Evolutionary conservation across 2,113 vertebrate species (phyloP).

Genomic region (Opisthocomus hoazin): DNA sequence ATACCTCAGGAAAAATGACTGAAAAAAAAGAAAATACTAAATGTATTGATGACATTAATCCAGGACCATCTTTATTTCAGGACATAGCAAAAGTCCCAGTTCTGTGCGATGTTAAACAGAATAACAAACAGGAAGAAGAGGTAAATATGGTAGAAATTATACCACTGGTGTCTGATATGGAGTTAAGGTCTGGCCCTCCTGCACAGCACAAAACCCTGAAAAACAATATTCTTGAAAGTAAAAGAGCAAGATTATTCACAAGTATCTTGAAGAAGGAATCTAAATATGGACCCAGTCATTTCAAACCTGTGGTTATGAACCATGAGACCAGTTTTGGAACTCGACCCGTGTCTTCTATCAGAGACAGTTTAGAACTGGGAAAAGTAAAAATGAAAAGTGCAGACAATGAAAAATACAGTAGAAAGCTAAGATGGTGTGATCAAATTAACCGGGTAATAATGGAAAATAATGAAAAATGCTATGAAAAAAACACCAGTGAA

Average conservation of each 20-base stretch:
- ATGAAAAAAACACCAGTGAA: neutral
- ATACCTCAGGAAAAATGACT: neutral
- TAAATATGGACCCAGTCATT: constrained; percentile 58
- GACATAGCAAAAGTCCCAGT: neutral
- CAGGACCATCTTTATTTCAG: constrained; percentile 31
- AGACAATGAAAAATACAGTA: constrained; percentile 68
- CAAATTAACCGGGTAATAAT: constrained; percentile 61
- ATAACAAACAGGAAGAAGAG: neutral
- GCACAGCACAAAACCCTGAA: constrained; percentile 18
- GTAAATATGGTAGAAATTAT: neutral
- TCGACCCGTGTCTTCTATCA: constrained; percentile 69
- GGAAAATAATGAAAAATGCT: neutral
- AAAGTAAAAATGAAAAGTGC: constrained; percentile 69
- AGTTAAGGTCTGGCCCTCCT: neutral
- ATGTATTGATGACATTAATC: constrained; percentile 12
- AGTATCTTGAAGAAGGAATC: constrained; percentile 88
- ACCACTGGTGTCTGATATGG: neutral
- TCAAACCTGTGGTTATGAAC: constrained; percentile 39
- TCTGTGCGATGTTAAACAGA: neutral
- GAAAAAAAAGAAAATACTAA: constrained; percentile 55
- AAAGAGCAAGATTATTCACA: constrained; percentile 68
- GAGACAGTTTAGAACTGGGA: constrained; percentile 86
- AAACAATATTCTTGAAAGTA: constrained; percentile 41
- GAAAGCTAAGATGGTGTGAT: constrained; percentile 88
- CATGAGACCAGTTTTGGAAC: constrained; percentile 64